Conservation (phyloP, 2,113 vertebrate genomes). For the Mustela lutreola region DNA sequence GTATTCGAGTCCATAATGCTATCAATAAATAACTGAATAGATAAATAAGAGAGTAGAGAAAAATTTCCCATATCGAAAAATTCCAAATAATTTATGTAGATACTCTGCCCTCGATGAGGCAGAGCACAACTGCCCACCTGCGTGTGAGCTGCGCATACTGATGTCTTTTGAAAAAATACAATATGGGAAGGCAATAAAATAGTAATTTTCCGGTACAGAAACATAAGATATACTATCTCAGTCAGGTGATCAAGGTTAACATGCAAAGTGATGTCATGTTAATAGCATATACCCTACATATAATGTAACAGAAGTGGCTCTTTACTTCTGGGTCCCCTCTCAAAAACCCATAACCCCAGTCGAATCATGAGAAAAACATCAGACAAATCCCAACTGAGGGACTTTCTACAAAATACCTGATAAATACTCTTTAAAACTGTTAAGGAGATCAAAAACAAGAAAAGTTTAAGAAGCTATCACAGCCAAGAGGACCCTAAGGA, state of each 20-base stretch:
- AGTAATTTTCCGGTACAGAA: neutral
- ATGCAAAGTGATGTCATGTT: neutral
- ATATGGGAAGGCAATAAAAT: neutral
- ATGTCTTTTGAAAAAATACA: neutral
- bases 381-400: neutral
- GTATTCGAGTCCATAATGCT: neutral
- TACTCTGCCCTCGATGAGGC: neutral
- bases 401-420: neutral
- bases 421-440: neutral
- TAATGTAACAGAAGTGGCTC: neutral
- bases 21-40: conserved; percentile 45
- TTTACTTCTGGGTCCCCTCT: neutral
- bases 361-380: neutral
- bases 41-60: conserved; percentile 17
- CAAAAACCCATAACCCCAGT: neutral
- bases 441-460: neutral
- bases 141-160: neutral
- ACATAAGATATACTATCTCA: neutral
- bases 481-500: neutral
- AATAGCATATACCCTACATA: neutral
- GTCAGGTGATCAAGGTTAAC: neutral
- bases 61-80: neutral
- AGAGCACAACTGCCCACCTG: neutral
- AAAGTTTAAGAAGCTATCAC: neutral
- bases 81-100: conserved; percentile 25